Percentiles rank a stretch among this genome's conserved stretches.
These are phyloP conservation scores for Otolemur crassicaudatus DNA, from an alignment of 2,797 vertebrate species.

Conservation along the genomic window DNA sequence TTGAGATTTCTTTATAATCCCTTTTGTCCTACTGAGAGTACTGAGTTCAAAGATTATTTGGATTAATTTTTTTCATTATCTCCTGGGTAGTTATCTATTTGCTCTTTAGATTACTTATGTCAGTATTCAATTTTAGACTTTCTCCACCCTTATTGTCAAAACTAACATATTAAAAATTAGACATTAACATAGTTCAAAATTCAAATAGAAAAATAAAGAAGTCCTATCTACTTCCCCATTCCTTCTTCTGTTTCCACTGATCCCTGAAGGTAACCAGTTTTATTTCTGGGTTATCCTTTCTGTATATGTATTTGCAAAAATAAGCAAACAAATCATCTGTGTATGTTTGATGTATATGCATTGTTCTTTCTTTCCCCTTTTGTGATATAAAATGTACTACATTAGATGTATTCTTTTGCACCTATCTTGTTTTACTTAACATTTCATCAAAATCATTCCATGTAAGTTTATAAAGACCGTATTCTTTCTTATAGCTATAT, in stretches of 20 bases:
- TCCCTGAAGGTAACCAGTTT: neutral
- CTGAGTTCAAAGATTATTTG: conserved; percentile 29
- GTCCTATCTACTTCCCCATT: neutral
- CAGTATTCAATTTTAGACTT: neutral
- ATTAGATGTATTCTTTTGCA: neutral
- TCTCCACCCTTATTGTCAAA: neutral
- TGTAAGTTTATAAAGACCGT: neutral
- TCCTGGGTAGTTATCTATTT: neutral
- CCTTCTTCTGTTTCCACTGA: neutral
- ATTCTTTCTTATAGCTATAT: neutral
- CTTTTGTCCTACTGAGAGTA: neutral
- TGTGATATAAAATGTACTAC: neutral
- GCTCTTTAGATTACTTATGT: neutral
- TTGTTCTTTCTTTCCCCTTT: neutral
- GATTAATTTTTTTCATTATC: conserved; percentile 1
- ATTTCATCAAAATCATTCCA: conserved; percentile 15
- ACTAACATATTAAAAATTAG: conserved; percentile 29
- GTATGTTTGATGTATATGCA: neutral
- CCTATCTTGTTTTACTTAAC: neutral
- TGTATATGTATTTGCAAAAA: neutral
- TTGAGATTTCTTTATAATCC: neutral
- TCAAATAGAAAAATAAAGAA: neutral
- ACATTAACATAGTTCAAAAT: neutral
- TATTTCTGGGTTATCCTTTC: neutral
- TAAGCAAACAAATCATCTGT: neutral